Evolutionary conservation across 2,888 invertebrate genomes (phyloP).

Genomic region (Aleiodes leptofemur): DNA sequence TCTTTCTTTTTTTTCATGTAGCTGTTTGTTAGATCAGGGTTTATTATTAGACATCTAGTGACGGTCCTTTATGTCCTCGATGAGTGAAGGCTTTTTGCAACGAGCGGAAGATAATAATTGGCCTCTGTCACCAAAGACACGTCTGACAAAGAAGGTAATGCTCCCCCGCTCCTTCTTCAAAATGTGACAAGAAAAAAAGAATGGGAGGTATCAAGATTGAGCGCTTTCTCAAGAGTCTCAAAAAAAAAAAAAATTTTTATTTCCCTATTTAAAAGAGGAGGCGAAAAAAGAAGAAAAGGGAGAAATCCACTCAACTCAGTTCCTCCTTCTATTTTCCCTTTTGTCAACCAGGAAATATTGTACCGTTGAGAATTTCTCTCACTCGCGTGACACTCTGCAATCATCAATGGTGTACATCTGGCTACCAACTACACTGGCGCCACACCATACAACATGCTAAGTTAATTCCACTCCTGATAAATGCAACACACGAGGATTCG

Average conservation of each 20-base stretch:
- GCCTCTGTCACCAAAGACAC: conserved; percentile 18
- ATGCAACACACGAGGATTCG: conserved; percentile 2
- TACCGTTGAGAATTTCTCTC: conserved; percentile 22
- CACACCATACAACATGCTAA: conserved; percentile 24
- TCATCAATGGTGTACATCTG: conserved; percentile 26
- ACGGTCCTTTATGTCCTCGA: conserved; percentile 5
- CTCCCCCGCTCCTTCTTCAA: neutral
- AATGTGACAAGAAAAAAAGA: no score
- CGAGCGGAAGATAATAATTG: conserved; percentile 36
- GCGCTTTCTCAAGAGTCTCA: no score
- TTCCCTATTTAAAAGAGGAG: neutral
- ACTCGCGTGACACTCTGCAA: conserved; percentile 32
- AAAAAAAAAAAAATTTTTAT: no score
- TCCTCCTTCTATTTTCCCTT: no score
- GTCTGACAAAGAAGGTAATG: neutral
- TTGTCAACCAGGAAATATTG: conserved; percentile 25
- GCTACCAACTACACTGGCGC: conserved; percentile 20
- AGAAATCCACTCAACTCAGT: neutral
- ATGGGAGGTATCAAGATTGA: no score
- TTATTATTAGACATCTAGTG: conserved; percentile 35
- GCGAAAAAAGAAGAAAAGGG: neutral
- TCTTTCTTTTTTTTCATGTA: no score
- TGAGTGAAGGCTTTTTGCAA: conserved; percentile 7
- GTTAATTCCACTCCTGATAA: conserved; percentile 33
- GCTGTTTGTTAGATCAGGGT: conserved; percentile 23